Base-by-base conservation (phyloP, 2,113 vertebrate species). In the Vulpes lagopus region DNA sequence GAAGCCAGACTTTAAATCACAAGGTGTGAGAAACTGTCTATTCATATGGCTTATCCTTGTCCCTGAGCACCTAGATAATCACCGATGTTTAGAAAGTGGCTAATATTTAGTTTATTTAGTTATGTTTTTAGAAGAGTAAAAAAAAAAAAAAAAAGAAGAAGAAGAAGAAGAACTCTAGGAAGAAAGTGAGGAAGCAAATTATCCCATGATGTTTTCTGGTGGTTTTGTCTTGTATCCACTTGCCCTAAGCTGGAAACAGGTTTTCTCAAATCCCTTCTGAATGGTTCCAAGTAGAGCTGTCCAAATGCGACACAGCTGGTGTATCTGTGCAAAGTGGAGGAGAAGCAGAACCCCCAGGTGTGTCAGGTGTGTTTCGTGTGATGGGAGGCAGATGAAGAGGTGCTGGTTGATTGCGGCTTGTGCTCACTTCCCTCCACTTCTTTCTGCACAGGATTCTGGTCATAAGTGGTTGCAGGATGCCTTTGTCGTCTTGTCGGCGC, bases 381-480 rank as follows among this genome's bases (percentile, higher is more conserved):
- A 20, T 8, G 3, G 9, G 15, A 74, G 30, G 51, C 4, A 51
- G 30, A 25, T 2, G 25, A 38, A 76, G 19, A 71, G 22, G 15
- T n/a, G 5, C 4, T 53, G 9, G 16, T 4, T 23, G 14, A 15
- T 57, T 64, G 22, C 3, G 20, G 25, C 3, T 30, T 32, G 1
- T 17, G 1, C 22, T 59, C 27, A 32, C 4, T 8, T 4, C 2
- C 11, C 19, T 64, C 17, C 32, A 25, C 10, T 49, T 76, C 80
- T 55, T 55, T 43, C 15, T 6, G 38, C 7, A 1, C 0, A 30
- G 14, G 2, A 16, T 17, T 94, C 7, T 20, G 17, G 11, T 10
- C 16, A 2, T 16, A 0, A 25, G 7, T 11, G 3, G 14, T 5
- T 23, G 10, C 23, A 8, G 1, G 14, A 23, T 16, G 3, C 8